phyloP scores from a whole-genome alignment of 1,140 invertebrate species.

The Whitmania pigra region DNA sequence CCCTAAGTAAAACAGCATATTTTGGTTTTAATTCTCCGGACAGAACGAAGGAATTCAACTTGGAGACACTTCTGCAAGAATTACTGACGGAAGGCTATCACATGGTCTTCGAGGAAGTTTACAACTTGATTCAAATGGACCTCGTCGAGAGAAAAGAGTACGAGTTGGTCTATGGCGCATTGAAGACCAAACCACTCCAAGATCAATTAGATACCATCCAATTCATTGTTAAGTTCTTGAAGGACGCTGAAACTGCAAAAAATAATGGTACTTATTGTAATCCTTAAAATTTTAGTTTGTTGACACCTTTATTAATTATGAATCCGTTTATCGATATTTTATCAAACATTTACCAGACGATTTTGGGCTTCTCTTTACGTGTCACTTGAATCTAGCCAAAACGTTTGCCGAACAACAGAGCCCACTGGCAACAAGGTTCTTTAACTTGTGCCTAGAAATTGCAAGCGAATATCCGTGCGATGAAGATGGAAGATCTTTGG shows the following conservation, averaged over 20 bases:
- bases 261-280: background rate
- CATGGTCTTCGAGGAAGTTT: slow-evolving; percentile 6
- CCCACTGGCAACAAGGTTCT: background rate
- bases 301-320: no score
- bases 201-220: slow-evolving; percentile 2
- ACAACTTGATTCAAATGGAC: slow-evolving; percentile 4
- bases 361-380: slow-evolving; percentile 4
- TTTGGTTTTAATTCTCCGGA: background rate
- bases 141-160: slow-evolving; percentile 2
- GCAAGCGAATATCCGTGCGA: slow-evolving; percentile 9
- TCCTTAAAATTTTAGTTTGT: background rate
- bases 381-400: slow-evolving; percentile 1
- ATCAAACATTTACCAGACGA: background rate
- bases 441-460: slow-evolving; percentile 1
- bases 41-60: background rate
- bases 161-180: background rate
- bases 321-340: no score
- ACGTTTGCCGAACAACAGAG: background rate
- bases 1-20: background rate
- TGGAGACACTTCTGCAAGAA: slow-evolving; percentile 2
- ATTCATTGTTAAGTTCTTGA: slow-evolving; percentile 2
- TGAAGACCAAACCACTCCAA: background rate
- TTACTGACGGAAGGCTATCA: slow-evolving; percentile 4
- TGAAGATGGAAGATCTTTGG: slow-evolving; percentile 10
- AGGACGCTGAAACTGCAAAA: slow-evolving; percentile 7